Base-by-base conservation (phyloP, 1,140 invertebrate species). In the Whitmania pigra region DNA sequence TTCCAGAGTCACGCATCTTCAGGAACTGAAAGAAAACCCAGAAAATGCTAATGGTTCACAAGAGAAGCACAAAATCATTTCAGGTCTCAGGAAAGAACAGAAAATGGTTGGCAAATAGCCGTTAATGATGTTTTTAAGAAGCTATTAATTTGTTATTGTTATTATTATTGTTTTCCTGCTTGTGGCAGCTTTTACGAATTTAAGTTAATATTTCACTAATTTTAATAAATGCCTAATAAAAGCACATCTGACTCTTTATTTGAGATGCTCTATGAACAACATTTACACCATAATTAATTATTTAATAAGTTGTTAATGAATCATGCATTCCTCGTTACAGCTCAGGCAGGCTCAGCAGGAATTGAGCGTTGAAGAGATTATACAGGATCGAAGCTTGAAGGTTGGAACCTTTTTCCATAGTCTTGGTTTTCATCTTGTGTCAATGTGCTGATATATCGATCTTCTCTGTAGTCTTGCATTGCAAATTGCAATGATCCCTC, bases 31-130 rank as follows among this genome's bases (percentile, higher is more conserved):
- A 63, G 22, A 22, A 15, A 49, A 49, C 13, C 43, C 43, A 17
- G 15, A 13, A 49, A 17, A 5, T 17, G 29, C 20, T n/a, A 57
- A 63, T 20, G 20, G 57, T 25, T 13, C 22, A 13, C 22, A 63
- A 13, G 29, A 25, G 11, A 18, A 63, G 7, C 29, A 7, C 22
- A 63, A 63, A 17, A 63, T 63, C 29, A 25, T 63, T 9, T 31
- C 57, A 7, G 57, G 22, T n/a, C 29, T 63, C 22, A 63, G 57
- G 57, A 63, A 63, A 31, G 57, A 63, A 63, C 57, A 63, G 29
- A 63, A 63, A 63, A 25, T 63, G 57, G 57, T 63, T 63, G 18
- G 31, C 31, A 36, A 36, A 6, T 36, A 36, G 31, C 31, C 2
- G 54, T 57, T 57, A n/a, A 57, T n/a, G 25, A 20, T 57, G 5